These are phyloP conservation scores for Lepisosteus osseus DNA, from an alignment of 2,113 vertebrate genomes.

Conservation along the genomic window DNA sequence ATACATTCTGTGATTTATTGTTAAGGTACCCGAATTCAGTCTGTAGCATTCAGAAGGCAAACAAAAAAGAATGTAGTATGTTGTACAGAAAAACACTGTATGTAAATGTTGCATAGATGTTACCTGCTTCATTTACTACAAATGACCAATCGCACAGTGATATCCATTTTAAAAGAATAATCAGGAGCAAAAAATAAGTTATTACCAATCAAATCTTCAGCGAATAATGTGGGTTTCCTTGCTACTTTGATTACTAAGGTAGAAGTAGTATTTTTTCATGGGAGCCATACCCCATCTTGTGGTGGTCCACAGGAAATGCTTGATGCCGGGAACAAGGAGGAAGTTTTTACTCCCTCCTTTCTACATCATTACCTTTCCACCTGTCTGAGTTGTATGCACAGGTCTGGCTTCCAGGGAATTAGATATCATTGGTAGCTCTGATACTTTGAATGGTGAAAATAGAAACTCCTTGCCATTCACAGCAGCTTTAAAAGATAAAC, in stretches of 20 bases:
- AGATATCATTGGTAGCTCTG: background rate
- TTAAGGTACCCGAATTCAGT: slow-evolving; percentile 7
- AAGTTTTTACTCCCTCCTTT: background rate
- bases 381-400: background rate
- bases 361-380: background rate
- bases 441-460: background rate
- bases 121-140: background rate
- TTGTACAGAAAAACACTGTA: background rate
- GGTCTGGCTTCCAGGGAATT: background rate
- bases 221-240: background rate
- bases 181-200: background rate
- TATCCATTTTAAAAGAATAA: no score
- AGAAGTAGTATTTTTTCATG: slow-evolving; percentile 28
- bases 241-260: no score
- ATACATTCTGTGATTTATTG: slow-evolving; percentile 20
- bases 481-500: background rate
- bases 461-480: background rate
- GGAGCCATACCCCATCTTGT: slow-evolving; percentile 65
- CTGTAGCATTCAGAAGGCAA: slow-evolving; percentile 10
- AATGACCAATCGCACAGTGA: no score
- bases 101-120: background rate
- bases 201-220: background rate
- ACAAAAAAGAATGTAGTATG: slow-evolving; percentile 15
- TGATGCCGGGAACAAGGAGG: background rate
- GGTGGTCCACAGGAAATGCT: slow-evolving; percentile 46